These are phyloP conservation scores for Gouania willdenowi DNA, from an alignment of 2,797 vertebrate genomes.

Conservation along the genomic window DNA sequence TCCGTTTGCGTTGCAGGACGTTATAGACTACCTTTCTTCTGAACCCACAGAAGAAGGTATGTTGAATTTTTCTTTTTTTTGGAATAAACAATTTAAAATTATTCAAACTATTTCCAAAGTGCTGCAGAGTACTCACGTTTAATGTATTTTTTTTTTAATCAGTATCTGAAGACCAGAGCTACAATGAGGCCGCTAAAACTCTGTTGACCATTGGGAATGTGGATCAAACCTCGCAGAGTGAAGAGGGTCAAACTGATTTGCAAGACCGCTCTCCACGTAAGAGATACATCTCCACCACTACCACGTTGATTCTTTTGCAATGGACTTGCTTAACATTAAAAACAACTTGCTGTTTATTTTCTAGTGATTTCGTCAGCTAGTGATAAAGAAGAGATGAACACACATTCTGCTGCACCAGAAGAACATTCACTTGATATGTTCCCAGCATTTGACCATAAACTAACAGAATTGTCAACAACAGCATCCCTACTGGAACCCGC, in stretches of 20 bases:
- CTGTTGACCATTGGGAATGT: slow-evolving; percentile 86
- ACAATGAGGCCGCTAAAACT: slow-evolving; percentile 89
- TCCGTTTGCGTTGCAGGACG: slow-evolving; percentile 73
- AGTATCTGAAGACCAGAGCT: slow-evolving; percentile 76
- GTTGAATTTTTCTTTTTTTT: slow-evolving; percentile 8
- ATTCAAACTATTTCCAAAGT: too few relatives aligned
- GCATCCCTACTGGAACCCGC: not conserved
- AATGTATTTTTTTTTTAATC: slow-evolving; percentile 3
- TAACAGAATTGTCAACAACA: too few relatives aligned
- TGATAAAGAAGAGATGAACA: too few relatives aligned
- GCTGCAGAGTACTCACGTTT: too few relatives aligned
- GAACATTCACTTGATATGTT: not conserved
- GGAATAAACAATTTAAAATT: not conserved
- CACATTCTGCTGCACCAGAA: slow-evolving; percentile 14
- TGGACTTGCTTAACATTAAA: too few relatives aligned
- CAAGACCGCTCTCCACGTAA: slow-evolving; percentile 28
- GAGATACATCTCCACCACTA: not conserved
- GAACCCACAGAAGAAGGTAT: slow-evolving; percentile 81
- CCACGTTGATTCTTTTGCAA: too few relatives aligned
- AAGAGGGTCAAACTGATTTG: not conserved
- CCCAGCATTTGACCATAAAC: not conserved
- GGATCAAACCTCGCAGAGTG: slow-evolving; percentile 49
- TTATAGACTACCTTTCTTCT: slow-evolving; percentile 69
- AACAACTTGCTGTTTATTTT: too few relatives aligned
- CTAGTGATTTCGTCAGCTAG: too few relatives aligned